Evolutionary conservation across 2,797 vertebrate genomes (phyloP), one percentile per base, ranked within the genome.

Genomic region (Gadopsis marmoratus): DNA sequence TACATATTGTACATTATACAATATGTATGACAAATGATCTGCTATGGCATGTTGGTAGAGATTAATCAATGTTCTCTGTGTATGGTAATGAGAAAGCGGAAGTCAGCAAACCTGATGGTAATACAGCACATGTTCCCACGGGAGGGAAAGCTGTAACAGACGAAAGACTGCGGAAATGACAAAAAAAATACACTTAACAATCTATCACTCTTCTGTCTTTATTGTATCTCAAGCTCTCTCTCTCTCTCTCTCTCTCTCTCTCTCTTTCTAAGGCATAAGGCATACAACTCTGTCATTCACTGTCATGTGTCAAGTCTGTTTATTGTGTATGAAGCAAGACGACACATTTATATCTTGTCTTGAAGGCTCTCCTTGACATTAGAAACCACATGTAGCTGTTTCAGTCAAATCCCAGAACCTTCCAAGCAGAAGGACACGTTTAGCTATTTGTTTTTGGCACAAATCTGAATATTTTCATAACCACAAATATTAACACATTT

Each of bases 391-490:
- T 31, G 29, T 14, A 60, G 74, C 51, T 33, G 66, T 64, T 81
- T 33, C 7, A 65, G 7, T 58, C 37, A 54, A 51, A 53, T 35
- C 19, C 37, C 26, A 3, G 62, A 56, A 41, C 68, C 48, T 72
- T n/a, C 19, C 0, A 2, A 50, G 31, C 37, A 63, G 60, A 50
- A 66, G 3, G 56, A 64, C 5, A 31, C 33, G 37, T 70, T 72
- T 47, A 63, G 35, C 14, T 43, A 60, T 62, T 74, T 2, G 33
- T 70, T 68, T 55, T 66, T 69, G 74, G 74, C 54, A 83, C 79
- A 56, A 67, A 74, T 56, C 63, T 84, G 39, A 35, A 79, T 72
- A 78, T 59, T 68, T 84, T 17, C 23, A 51, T 17, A 65, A 68
- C 39, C 13, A 74, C 67, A 77, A 72, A 50, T 70, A 50, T 70